Percentiles rank a stretch among this genome's conserved stretches.
phyloP scores from a whole-genome alignment of 30 jellyfish, hydroid and myxozoan species.

The Turritopsis dohrnii region DNA sequence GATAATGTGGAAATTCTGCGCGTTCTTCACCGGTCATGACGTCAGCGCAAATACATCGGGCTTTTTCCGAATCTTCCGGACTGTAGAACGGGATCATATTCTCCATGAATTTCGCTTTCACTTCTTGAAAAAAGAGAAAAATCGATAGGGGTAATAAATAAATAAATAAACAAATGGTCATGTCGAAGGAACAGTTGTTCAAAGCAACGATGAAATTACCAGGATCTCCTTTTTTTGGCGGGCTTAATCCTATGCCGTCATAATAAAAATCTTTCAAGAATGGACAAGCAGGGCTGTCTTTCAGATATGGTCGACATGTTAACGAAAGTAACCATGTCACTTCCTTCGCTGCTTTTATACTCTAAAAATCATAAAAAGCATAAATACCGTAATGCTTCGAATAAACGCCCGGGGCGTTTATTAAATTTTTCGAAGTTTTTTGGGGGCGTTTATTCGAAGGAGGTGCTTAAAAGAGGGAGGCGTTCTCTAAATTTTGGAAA shows the following conservation, averaged over 20 bases:
- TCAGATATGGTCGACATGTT: conserved; percentile 49
- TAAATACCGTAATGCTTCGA: too few species aligned
- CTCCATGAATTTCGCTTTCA: conserved; percentile 23
- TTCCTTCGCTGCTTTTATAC: conserved; percentile 34
- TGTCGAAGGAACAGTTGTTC: background rate
- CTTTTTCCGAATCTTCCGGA: conserved; percentile 70
- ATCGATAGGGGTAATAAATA: background rate
- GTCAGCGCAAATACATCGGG: conserved; percentile 74
- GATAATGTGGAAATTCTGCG: conserved; percentile 57
- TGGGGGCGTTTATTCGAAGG: too few species aligned
- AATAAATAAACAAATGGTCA: background rate
- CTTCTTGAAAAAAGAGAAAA: conserved; percentile 16
- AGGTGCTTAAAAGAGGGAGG: too few species aligned
- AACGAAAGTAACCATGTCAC: conserved; percentile 45
- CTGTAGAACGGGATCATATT: conserved; percentile 72
- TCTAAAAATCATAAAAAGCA: too few species aligned
- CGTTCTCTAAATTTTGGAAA: too few species aligned
- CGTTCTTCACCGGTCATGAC: conserved; percentile 77
- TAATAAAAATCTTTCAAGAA: conserved; percentile 60
- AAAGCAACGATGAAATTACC: background rate
- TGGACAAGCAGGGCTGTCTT: conserved; percentile 58
- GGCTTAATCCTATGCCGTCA: conserved; percentile 87
- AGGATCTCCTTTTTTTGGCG: conserved; percentile 21
- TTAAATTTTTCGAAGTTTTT: too few species aligned
- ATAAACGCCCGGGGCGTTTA: too few species aligned